Base-by-base conservation (phyloP, 1,140 invertebrate genomes). In the Aphis craccivora region DNA sequence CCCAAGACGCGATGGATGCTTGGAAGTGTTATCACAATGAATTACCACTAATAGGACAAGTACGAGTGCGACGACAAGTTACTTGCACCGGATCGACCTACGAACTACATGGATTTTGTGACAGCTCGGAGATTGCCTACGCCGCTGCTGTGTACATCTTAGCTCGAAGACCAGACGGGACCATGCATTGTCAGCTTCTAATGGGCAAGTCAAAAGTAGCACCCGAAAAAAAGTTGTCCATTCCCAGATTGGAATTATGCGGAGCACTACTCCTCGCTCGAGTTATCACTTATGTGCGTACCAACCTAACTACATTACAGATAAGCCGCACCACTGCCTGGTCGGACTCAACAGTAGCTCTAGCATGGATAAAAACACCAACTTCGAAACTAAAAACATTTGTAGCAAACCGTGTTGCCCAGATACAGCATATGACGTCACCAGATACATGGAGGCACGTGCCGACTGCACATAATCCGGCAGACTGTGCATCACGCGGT, bases 401-500 rank as follows among this genome's bases (percentile, higher is more conserved):
- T 18, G 67, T 81, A 81, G 30, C 67, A 35, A 81, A 81, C 14
- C 67, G n/a, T 18, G 67, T 81, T 37, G 67, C n/a, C n/a, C 67
- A 81, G n/a, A 81, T 81, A 9, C n/a, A 81, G 67, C n/a, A 81
- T 35, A 81, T 81, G n/a, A 37, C 9, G 9, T 35, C 30, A 14
- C 43, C 30, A 7, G 43, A 81, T 7, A 86, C 81, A 0, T 95
- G 94, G 94, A 43, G 67, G 3, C 94, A 95, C 55, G 94, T 95
- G 30, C 40, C 93, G 1, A 93, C 94, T 2, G 40, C n/a, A 5
- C 53, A 94, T 1, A 95, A 95, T 93, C 95, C 94, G 0, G 94
- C 95, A 7, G 95, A 95, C 90, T 90, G 94, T 23, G 94, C 94
- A 0, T 94, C 94, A 22, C 86, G 94, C 1, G 95, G 94, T 25